Evolutionary conservation across 2,113 vertebrate species (phyloP).

Genomic region (Theristicus caerulescens): DNA sequence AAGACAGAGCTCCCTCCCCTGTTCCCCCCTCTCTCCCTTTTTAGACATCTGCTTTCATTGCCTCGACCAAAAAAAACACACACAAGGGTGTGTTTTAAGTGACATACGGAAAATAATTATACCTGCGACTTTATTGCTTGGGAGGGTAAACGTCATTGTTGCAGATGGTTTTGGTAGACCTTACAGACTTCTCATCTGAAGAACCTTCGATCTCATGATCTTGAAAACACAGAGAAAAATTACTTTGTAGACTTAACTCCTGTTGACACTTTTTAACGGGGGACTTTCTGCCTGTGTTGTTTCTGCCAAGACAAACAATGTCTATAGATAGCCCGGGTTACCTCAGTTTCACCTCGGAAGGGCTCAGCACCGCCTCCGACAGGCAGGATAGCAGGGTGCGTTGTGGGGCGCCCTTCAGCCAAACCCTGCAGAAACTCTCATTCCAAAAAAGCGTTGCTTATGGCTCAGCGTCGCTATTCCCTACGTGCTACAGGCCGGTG

Average conservation of each 20-base stretch:
- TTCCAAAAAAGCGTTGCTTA: not conserved
- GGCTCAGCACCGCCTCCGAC: not conserved
- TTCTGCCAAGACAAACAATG: slow-evolving; percentile 27
- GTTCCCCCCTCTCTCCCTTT: not conserved
- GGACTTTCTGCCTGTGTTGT: not conserved
- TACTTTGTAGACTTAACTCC: not conserved
- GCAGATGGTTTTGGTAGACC: not conserved
- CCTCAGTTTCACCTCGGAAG: not conserved
- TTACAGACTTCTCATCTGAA: not conserved
- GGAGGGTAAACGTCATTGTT: not conserved
- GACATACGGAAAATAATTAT: not conserved
- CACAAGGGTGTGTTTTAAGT: not conserved
- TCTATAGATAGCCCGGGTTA: not conserved
- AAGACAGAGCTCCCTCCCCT: not conserved
- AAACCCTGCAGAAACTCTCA: not conserved
- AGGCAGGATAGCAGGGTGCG: not conserved
- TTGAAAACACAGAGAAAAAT: not conserved
- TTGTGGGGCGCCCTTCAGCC: not conserved
- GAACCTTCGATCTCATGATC: not conserved
- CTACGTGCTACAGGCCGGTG: not conserved
- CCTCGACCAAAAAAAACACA: not conserved
- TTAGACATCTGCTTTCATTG: slow-evolving; percentile 6
- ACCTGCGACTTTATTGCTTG: not conserved
- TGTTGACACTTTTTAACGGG: not conserved
- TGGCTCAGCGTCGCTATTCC: not conserved